These are phyloP conservation scores for Branchipolynoe longqiensis DNA, from an alignment of 2,888 invertebrate genomes.

Conservation along the genomic window DNA sequence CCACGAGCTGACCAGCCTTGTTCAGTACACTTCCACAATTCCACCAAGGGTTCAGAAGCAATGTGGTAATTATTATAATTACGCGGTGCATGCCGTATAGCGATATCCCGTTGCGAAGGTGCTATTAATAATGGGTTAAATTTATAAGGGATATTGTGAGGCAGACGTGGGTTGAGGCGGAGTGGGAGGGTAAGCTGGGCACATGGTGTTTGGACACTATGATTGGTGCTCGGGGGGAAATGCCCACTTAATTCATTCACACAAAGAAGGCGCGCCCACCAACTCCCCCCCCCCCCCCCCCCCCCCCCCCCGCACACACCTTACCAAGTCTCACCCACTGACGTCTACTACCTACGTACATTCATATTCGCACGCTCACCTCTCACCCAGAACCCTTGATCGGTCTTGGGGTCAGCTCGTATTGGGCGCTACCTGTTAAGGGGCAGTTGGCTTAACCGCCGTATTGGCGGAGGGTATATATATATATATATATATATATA, in stretches of 20 bases:
- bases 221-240: background rate
- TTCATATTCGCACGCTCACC: too few species aligned
- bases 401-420: too few species aligned
- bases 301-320: too few species aligned
- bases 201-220: constrained; percentile 11
- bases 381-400: too few species aligned
- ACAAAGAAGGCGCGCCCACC: too few species aligned
- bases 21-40: background rate
- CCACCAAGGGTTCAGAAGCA: background rate
- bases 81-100: background rate
- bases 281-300: too few species aligned
- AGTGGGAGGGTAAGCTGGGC: background rate
- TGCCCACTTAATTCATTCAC: constrained; percentile 20
- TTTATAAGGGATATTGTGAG: constrained; percentile 6
- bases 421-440: too few species aligned
- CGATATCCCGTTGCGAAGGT: background rate
- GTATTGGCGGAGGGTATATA: too few species aligned
- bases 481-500: background rate
- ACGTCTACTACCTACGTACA: too few species aligned
- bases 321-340: too few species aligned
- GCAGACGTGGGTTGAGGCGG: background rate
- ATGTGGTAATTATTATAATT: constrained; percentile 33
- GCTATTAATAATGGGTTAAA: constrained; percentile 4
- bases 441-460: too few species aligned
- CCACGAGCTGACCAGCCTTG: background rate